Percentiles rank a stretch among this genome's conserved stretches.
Conservation (phyloP, 1,140 invertebrate genomes). For the Sweltsa coloradensis region DNA sequence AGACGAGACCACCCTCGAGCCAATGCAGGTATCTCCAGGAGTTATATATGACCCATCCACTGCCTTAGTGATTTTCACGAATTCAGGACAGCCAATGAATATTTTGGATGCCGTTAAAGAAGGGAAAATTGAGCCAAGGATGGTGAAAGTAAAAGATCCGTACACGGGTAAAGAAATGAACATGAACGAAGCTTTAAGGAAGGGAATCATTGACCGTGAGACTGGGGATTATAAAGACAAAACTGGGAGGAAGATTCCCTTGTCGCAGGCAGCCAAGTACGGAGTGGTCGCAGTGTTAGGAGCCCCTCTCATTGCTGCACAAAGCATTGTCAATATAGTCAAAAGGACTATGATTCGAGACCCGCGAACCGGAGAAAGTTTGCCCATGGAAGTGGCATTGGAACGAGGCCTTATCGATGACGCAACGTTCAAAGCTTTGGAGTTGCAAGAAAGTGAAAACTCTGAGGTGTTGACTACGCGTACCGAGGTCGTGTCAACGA, state of each 20-base stretch:
- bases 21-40: slow-evolving; percentile 50
- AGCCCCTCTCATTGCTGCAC: slow-evolving; percentile 46
- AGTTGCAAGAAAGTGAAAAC: slow-evolving; percentile 15
- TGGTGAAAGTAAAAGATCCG: slow-evolving; percentile 67
- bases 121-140: slow-evolving; percentile 46
- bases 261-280: slow-evolving; percentile 63
- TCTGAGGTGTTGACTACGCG: slow-evolving; percentile 18
- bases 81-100: slow-evolving; percentile 51
- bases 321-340: slow-evolving; percentile 36
- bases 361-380: slow-evolving; percentile 59
- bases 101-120: slow-evolving; percentile 55
- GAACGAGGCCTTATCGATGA: slow-evolving; percentile 58
- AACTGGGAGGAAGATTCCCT: slow-evolving; percentile 46
- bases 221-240: slow-evolving; percentile 56
- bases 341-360: slow-evolving; percentile 53
- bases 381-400: slow-evolving; percentile 66
- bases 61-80: slow-evolving; percentile 54
- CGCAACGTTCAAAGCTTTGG: slow-evolving; percentile 31
- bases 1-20: slow-evolving; percentile 41
- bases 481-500: slow-evolving; percentile 12
- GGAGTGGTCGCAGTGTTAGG: slow-evolving; percentile 58
- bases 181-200: slow-evolving; percentile 60
- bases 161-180: slow-evolving; percentile 51
- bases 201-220: slow-evolving; percentile 58
- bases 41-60: slow-evolving; percentile 64